Evolutionary conservation across 2,888 invertebrate genomes (phyloP).

Genomic region (Hypomecis punctinalis): DNA sequence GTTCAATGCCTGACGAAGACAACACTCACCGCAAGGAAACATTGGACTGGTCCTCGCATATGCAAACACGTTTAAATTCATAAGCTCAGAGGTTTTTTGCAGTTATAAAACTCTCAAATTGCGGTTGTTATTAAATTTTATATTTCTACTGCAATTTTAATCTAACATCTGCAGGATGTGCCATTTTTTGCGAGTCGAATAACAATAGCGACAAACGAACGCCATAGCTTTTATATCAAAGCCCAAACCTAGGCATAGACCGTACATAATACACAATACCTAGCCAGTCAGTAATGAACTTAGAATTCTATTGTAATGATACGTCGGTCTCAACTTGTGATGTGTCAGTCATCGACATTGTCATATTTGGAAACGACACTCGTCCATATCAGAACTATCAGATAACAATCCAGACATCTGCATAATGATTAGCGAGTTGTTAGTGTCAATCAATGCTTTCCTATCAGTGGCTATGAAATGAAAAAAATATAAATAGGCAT

Average conservation of each 20-base stretch:
- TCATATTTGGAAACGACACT: constrained; percentile 68
- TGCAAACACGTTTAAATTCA: constrained; percentile 52
- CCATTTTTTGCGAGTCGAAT: constrained; percentile 53
- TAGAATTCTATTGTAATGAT: constrained; percentile 66
- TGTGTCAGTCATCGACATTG: constrained; percentile 68
- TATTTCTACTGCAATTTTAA: constrained; percentile 57
- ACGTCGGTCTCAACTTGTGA: constrained; percentile 52
- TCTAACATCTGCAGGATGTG: constrained; percentile 53
- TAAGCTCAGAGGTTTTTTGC: constrained; percentile 48
- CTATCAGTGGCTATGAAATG: constrained; percentile 49
- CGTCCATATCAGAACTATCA: constrained; percentile 61
- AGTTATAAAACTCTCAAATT: constrained; percentile 52
- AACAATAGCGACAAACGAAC: constrained; percentile 74
- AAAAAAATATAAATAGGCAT: constrained; percentile 59
- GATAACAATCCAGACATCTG: constrained; percentile 75
- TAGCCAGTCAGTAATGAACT: constrained; percentile 62
- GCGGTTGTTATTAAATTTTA: constrained; percentile 52
- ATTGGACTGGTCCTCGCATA: constrained; percentile 48
- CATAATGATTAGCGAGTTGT: constrained; percentile 69
- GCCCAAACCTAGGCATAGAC: constrained; percentile 64
- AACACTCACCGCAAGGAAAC: constrained; percentile 57
- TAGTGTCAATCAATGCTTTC: constrained; percentile 73
- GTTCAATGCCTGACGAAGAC: constrained; percentile 68
- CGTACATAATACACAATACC: constrained; percentile 61
- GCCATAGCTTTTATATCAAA: constrained; percentile 59